Base-by-base conservation (phyloP, 1,140 invertebrate species). In the Manduca sexta region DNA sequence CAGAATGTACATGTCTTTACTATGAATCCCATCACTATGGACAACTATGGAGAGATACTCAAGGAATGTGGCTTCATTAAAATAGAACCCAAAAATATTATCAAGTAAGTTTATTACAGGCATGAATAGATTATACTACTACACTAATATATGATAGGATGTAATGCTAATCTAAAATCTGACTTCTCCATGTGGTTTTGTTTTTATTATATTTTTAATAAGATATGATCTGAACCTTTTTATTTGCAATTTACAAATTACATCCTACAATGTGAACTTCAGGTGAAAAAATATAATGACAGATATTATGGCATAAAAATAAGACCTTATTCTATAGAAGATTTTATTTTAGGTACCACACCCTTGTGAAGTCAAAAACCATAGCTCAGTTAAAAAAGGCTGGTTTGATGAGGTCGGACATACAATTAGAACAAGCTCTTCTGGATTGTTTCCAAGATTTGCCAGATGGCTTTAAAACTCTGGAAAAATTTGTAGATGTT, bases 11-110 rank as follows among this genome's bases (percentile, higher is more conserved):
- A 87, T 72, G 64, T 89, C 4, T 85, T 89, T 31, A 81, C 80
- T 34, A 86, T 87, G 65, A 87, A 88, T 52, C 73, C 78, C 4
- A 74, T 87, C 43, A 88, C 87, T 21, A 67, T 89, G 48, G 80
- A 86, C 11, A 89, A 89, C 65, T 86, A 88, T 56, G 83, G 84
- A 41, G 83, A 79, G 59, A 87, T 89, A 31, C 62, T 89, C 2
- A 69, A 65, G 45, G 88, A 89, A 69, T 88, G 87, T 73, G 75
- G 86, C 0, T 88, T 88, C 55, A 35, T 77, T 8, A 61, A 76
- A 40, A 70, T 89, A n/a, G 64, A 68, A 8, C 75, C 88, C 11
- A 64, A 69, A 47, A 67, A 85, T 33, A 65, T 89, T 18, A 81
- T 81, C 29, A 88, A 84, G 76, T 89, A 83, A 55, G 64, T 77